Percentiles rank a stretch among this genome's conserved stretches.
phyloP scores from a whole-genome alignment of 2,113 vertebrate genomes.

The Halichoerus grypus region DNA sequence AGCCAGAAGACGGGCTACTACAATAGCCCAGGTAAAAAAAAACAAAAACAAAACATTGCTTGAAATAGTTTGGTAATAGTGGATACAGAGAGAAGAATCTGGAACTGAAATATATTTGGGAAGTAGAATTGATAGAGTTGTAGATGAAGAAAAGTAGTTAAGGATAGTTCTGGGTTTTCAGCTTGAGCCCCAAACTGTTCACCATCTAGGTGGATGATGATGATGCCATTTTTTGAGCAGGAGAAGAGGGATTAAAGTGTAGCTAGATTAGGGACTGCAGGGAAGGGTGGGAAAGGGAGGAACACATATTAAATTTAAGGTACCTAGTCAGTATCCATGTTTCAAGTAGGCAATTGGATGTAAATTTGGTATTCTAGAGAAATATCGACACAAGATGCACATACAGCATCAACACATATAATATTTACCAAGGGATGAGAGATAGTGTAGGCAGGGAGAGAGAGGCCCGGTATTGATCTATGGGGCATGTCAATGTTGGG shows the following conservation, averaged over 20 bases:
- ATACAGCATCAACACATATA: not conserved
- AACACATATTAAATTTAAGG: not conserved
- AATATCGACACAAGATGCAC: not conserved
- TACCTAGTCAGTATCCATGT: not conserved
- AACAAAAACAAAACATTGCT: not conserved
- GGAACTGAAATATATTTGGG: not conserved
- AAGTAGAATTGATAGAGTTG: slow-evolving; percentile 11
- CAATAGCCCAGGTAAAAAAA: not conserved
- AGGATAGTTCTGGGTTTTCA: not conserved
- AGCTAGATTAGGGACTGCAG: not conserved
- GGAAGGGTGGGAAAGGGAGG: not conserved
- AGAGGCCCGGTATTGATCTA: not conserved
- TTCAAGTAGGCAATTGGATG: not conserved
- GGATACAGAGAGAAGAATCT: not conserved
- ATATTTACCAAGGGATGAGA: not conserved
- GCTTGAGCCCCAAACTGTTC: not conserved
- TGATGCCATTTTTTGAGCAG: not conserved
- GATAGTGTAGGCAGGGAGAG: not conserved
- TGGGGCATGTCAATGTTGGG: not conserved
- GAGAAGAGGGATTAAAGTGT: not conserved
- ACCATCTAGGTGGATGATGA: not conserved
- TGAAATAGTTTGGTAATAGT: not conserved
- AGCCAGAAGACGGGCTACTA: not conserved
- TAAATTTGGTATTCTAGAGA: not conserved
- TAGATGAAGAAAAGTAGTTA: not conserved